phyloP scores from a whole-genome alignment of 2,797 vertebrate genomes.

The Aldrovandia affinis region DNA sequence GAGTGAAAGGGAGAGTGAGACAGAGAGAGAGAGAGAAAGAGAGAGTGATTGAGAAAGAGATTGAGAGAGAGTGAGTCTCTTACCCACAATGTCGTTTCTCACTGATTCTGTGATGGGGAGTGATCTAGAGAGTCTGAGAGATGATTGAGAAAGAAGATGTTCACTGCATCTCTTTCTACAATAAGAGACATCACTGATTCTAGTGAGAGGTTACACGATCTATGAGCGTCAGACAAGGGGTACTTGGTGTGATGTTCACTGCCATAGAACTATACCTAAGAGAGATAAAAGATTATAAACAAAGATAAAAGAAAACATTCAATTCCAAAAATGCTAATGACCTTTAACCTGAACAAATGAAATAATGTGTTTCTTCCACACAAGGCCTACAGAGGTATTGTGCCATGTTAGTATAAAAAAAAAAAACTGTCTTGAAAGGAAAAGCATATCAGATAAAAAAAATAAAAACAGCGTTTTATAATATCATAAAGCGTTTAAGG shows the following conservation, averaged over 20 bases:
- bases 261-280: no score
- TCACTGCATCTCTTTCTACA: conserved; percentile 97
- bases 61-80: conserved; percentile 49
- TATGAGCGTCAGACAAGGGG: neutral
- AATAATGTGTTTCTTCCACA: conserved; percentile 31
- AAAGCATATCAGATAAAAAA: neutral
- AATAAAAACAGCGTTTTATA: no score
- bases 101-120: conserved; percentile 95
- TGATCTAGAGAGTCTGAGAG: conserved; percentile 94
- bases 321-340: conserved; percentile 6
- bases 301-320: conserved; percentile 3
- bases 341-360: conserved; percentile 42
- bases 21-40: no score
- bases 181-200: conserved; percentile 59
- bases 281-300: no score
- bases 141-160: conserved; percentile 96
- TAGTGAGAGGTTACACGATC: neutral
- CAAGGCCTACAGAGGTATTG: neutral
- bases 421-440: neutral
- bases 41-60: no score
- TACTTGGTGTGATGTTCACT: no score
- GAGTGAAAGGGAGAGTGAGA: no score
- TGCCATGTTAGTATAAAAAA: no score
- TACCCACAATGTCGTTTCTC: conserved; percentile 97
- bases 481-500: no score